phyloP scores from a whole-genome alignment of 2,113 vertebrate species.

The Microcebus griseorufus region DNA sequence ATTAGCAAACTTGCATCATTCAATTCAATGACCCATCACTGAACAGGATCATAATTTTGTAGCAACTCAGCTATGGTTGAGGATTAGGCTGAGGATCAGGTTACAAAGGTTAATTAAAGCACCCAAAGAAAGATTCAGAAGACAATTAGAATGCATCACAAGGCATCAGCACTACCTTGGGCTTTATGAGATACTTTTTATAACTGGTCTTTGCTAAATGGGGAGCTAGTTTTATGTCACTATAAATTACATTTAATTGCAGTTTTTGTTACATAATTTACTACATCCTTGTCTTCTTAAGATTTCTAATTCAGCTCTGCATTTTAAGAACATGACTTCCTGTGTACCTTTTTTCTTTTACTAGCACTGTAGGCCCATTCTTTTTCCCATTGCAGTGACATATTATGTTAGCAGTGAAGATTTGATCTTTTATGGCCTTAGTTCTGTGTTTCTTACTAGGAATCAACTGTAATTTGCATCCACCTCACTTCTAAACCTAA shows the following conservation, averaged over 20 bases:
- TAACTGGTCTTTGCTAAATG: slow-evolving; percentile 57
- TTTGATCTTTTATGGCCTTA: background rate
- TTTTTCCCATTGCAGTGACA: background rate
- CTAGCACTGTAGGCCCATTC: background rate
- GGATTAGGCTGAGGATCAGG: slow-evolving; percentile 25
- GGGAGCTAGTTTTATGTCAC: slow-evolving; percentile 60
- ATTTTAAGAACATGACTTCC: background rate
- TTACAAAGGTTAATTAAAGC: slow-evolving; percentile 80
- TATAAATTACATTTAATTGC: slow-evolving; percentile 61
- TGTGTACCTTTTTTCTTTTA: background rate
- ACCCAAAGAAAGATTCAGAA: slow-evolving; percentile 30
- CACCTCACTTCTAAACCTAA: background rate
- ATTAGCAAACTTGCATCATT: slow-evolving; percentile 11
- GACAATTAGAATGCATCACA: slow-evolving; percentile 58
- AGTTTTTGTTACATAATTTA: slow-evolving; percentile 27
- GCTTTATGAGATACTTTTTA: slow-evolving; percentile 37
- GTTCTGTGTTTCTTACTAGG: background rate
- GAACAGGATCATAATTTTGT: slow-evolving; percentile 40
- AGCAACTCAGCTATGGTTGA: background rate
- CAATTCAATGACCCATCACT: slow-evolving; percentile 21
- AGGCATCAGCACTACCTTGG: slow-evolving; percentile 34
- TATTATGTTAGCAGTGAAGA: background rate
- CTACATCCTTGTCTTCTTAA: slow-evolving; percentile 39
- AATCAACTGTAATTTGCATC: background rate
- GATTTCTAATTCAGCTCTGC: slow-evolving; percentile 33